Evolutionary conservation across 2,888 invertebrate species (phyloP), one percentile per base, ranked within the genome.

Genomic region (Hirtodrosophila duncani): DNA sequence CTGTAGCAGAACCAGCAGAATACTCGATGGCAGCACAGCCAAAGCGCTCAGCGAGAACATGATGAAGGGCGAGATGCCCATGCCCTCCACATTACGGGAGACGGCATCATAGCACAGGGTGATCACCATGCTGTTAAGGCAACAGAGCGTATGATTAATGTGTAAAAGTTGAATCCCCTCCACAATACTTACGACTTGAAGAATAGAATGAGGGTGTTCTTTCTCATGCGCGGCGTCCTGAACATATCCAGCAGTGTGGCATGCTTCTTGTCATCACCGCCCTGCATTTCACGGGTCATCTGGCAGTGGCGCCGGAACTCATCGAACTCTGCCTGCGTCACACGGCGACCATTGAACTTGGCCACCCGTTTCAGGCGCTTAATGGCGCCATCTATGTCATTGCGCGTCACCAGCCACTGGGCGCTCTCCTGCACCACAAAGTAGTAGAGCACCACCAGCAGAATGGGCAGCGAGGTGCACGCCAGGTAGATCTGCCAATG

Each of bases 171-270:
- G n/a, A n/a, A n/a, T n/a, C n/a, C n/a, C n/a, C n/a, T n/a, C n/a
- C n/a, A n/a, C n/a, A n/a, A n/a, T n/a, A 85, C 89, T 88, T 84
- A 90, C 90, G 90, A 90, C 85, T 90, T 90, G 56, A 90, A 89
- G 60, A 90, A 88, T 13, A 90, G 83, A 33, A 90, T 89, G 1
- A 88, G 81, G 1, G 89, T 89, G 66, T 90, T 89, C 60, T 87
- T 87, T 48, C 90, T 84, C 65, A 90, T 84, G 61, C 89, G 88
- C 1, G 89, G 89, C 10, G 89, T 90, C 61, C 82, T 86, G 46
- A 90, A 87, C 67, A 90, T 85, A 46, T 89, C 90, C 13, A 89
- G 67, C 2, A 86, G 62, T 4, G 83, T 85, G 6, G 86, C 81
- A 34, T 75, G 77, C 23, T 84, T 84, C 48, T 84, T 83, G 43